Conservation (phyloP, 2,888 invertebrate genomes). For the Zelleria hepariella region DNA sequence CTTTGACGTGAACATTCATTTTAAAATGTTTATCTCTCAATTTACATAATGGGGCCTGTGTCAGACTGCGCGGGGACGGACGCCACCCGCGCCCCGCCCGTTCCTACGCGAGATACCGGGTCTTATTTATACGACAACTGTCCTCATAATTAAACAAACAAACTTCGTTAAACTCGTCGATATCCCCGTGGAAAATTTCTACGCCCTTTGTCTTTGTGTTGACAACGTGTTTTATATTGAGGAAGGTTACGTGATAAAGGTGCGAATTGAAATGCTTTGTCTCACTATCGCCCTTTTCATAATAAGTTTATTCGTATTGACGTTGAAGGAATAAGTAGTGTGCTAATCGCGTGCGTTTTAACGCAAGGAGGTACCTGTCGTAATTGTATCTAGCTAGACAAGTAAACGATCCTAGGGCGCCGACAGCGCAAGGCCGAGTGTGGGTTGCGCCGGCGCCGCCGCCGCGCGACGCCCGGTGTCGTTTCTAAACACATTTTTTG, state of each 20-base stretch:
- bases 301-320: background rate
- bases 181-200: background rate
- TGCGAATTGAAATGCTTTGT: background rate
- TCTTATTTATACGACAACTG: background rate
- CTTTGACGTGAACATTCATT: conserved; percentile 45
- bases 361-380: conserved; percentile 14
- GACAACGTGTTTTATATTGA: background rate
- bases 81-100: background rate
- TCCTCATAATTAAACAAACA: background rate
- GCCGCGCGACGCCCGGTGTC: conserved; percentile 13
- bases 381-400: conserved; percentile 54
- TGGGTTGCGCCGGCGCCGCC: conserved; percentile 30
- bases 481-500: background rate
- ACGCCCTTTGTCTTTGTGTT: background rate
- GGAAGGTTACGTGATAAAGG: background rate
- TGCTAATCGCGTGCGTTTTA: background rate
- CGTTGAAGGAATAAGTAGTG: background rate
- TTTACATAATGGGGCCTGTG: conserved; percentile 52
- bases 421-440: conserved; percentile 51
- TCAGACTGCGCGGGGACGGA: conserved; percentile 59
- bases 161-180: background rate
- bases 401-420: conserved; percentile 54
- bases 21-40: conserved; percentile 58
- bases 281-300: background rate
- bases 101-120: background rate